These are phyloP conservation scores for Chelonia mydas DNA, from an alignment of 2,797 vertebrate genomes.

Conservation along the genomic window DNA sequence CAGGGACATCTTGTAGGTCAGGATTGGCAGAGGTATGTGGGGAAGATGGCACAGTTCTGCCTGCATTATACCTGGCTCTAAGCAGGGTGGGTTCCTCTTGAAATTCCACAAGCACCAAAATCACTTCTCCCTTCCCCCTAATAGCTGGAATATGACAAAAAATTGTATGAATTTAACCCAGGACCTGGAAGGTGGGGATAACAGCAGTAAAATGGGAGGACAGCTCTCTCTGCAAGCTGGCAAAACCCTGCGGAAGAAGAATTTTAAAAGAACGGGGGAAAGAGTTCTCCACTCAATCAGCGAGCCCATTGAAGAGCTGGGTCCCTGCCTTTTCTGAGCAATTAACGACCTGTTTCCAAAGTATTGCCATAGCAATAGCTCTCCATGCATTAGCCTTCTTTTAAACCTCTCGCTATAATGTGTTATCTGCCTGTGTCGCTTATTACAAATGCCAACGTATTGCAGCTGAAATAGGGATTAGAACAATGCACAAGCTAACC, in stretches of 20 bases:
- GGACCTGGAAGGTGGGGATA: not conserved
- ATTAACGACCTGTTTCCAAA: not conserved
- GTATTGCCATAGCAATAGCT: not conserved
- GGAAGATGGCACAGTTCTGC: not conserved
- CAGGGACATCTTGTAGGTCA: not conserved
- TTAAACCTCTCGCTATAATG: fast-evolving
- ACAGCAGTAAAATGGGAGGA: not conserved
- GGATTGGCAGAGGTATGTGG: not conserved
- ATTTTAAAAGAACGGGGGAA: not conserved
- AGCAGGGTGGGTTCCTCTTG: not conserved
- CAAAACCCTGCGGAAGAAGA: not conserved
- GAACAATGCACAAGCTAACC: fast-evolving
- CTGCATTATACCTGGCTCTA: not conserved
- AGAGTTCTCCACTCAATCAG: not conserved
- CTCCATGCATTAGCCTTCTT: not conserved
- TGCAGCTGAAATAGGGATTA: not conserved
- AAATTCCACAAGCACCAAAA: not conserved
- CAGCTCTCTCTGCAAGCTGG: not conserved
- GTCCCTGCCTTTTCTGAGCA: not conserved
- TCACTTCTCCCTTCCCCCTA: not conserved
- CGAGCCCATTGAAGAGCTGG: not conserved
- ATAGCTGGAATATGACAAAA: not conserved
- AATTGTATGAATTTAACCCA: not conserved
- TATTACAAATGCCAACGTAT: not conserved
- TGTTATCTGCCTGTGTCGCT: not conserved